phyloP scores from a whole-genome alignment of 1,140 invertebrate species.

The Drosophila cardini region DNA sequence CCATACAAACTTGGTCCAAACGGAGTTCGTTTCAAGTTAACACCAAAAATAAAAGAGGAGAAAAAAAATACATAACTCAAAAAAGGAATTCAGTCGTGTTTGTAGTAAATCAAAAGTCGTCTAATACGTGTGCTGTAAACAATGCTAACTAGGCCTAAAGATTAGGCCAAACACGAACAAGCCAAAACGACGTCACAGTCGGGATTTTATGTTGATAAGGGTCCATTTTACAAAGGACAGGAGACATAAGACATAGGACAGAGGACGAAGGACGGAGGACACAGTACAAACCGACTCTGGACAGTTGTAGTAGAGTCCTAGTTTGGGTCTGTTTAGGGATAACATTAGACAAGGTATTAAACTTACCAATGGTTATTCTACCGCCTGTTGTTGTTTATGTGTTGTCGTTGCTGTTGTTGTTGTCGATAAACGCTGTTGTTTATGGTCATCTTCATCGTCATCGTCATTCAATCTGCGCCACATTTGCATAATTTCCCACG shows the following conservation, averaged over 20 bases:
- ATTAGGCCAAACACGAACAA: conserved; percentile 39
- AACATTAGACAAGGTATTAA: conserved; percentile 36
- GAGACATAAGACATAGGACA: no score
- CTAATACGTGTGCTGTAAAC: conserved; percentile 70
- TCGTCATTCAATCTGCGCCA: conserved; percentile 65
- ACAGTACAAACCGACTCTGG: neutral
- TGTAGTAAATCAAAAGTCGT: conserved; percentile 55
- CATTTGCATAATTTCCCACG: conserved; percentile 82
- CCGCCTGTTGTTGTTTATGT: conserved; percentile 35
- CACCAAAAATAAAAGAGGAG: no score
- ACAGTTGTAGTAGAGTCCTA: conserved; percentile 9
- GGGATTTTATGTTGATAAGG: conserved; percentile 58
- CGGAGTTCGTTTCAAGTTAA: neutral
- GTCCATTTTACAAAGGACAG: conserved; percentile 6
- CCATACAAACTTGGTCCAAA: conserved; percentile 5
- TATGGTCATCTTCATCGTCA: conserved; percentile 65
- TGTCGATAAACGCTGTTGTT: conserved; percentile 59
- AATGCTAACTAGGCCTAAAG: conserved; percentile 65
- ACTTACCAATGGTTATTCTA: neutral
- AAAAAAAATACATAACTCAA: conserved; percentile 31
- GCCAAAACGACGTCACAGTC: conserved; percentile 24
- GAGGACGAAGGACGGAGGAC: no score
- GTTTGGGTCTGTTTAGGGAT: conserved; percentile 10
- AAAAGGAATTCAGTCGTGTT: conserved; percentile 14
- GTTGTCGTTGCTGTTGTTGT: conserved; percentile 36